Percentiles rank a stretch among this genome's conserved stretches.
Evolutionary conservation across 2,797 vertebrate species (phyloP).

Genomic region (Channa striata): DNA sequence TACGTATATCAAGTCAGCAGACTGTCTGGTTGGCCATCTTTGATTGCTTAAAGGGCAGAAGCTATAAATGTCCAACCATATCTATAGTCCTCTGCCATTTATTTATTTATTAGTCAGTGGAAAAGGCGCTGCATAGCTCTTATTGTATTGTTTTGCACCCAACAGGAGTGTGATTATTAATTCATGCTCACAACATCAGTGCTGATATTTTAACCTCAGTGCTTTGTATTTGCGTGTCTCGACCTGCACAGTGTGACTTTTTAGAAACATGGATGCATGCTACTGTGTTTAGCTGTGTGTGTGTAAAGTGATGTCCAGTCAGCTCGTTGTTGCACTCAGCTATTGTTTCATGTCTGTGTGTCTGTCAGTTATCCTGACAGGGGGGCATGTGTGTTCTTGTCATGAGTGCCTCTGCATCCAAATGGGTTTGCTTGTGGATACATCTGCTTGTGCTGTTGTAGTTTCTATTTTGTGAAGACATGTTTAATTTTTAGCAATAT

Average conservation of each 20-base stretch:
- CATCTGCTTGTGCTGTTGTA: not conserved
- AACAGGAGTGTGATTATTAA: too few species aligned
- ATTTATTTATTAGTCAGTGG: too few species aligned
- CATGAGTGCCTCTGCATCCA: not conserved
- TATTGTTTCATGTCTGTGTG: not conserved
- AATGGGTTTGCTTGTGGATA: not conserved
- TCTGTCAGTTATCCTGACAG: slow-evolving; percentile 16
- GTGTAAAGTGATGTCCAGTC: not conserved
- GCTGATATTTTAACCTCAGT: too few species aligned
- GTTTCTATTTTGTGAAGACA: not conserved
- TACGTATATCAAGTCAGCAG: too few species aligned
- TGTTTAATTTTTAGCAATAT: too few species aligned
- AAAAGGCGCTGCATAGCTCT: too few species aligned
- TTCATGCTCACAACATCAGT: too few species aligned
- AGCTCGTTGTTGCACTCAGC: slow-evolving; percentile 3
- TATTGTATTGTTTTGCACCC: too few species aligned
- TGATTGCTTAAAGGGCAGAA: too few species aligned
- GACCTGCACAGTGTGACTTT: not conserved
- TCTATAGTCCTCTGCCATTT: too few species aligned
- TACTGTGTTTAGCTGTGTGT: not conserved
- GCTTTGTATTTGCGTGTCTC: not conserved
- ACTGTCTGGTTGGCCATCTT: too few species aligned
- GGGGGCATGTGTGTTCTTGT: not conserved
- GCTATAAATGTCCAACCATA: too few species aligned
- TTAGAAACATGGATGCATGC: not conserved